Evolutionary conservation across 2,888 invertebrate genomes (phyloP), one percentile per base, ranked within the genome.

Genomic region (Deroplatys truncata): DNA sequence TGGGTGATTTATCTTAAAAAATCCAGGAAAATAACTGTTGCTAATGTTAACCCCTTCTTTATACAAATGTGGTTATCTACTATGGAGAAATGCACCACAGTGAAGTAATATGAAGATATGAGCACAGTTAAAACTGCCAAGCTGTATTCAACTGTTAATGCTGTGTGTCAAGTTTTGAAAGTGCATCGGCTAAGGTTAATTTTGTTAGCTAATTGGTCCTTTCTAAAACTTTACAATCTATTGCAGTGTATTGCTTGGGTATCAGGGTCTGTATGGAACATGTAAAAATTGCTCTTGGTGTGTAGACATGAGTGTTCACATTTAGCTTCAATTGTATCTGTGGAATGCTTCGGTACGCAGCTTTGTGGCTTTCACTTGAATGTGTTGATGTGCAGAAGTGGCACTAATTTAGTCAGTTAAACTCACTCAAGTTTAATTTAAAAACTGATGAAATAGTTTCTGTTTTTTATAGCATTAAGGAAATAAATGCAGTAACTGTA

Each of bases 311-410:
- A 31, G 28, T 87, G 87, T 87, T 82, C 56, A 72, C 56, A 25
- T 72, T 20, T 72, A 72, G 56, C 56, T 87, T 87, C 35, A 31
- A 31, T 82, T 87, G 88, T 89, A 85, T 82, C 88, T 90, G 90
- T 90, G 90, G 90, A 90, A 90, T 90, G 90, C 90, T 88, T 90
- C 89, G 89, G 89, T 86, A 85, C 87, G 89, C 90, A 89, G 90
- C 90, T 90, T 90, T 90, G 84, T 90, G 88, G 90, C 90, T 90
- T 90, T 88, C 88, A 89, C 82, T 87, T 89, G 90, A 72, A 72
- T 72, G 56, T 72, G 56, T 72, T 72, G 56, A 72, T 72, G 25
- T 72, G 56, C 56, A 72, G 56, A 72, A 5, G 56, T 72, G 56
- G 56, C 56, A 72, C 56, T 72, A 72, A 72, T 72, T 72, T 72